Conservation (phyloP, 2,888 invertebrate species). For the Lamproptera curius region DNA sequence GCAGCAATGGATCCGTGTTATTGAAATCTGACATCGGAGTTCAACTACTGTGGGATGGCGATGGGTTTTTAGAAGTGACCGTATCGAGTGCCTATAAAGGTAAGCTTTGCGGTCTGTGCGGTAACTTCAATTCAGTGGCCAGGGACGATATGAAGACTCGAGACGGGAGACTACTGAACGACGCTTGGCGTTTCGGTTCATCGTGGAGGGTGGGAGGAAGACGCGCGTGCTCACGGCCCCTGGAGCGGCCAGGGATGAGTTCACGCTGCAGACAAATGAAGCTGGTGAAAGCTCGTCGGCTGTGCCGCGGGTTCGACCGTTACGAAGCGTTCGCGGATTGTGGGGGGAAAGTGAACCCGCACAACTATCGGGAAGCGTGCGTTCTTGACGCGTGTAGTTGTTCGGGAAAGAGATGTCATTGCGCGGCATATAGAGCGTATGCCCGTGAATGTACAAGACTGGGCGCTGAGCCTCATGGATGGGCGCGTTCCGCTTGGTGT, state of each 20-base stretch:
- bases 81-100: constrained; percentile 84
- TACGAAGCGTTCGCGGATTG: constrained; percentile 85
- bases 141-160: constrained; percentile 90
- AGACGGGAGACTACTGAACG: constrained; percentile 82
- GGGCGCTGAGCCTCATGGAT: constrained; percentile 84
- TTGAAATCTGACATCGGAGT: constrained; percentile 86
- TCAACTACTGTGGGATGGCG: constrained; percentile 94
- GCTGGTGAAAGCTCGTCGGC: constrained; percentile 58
- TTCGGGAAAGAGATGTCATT: constrained; percentile 88
- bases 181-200: constrained; percentile 86
- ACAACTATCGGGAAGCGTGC: constrained; percentile 92
- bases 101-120: constrained; percentile 93
- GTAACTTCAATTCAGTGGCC: constrained; percentile 93
- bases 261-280: constrained; percentile 72
- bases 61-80: constrained; percentile 94
- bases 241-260: constrained; percentile 60
- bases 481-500: constrained; percentile 85
- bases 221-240: constrained; percentile 82
- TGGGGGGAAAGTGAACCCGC: constrained; percentile 86
- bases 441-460: constrained; percentile 90
- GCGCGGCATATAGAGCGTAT: constrained; percentile 93
- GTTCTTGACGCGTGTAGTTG: constrained; percentile 94
- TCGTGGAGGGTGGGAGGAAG: constrained; percentile 95
- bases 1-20: constrained; percentile 82
- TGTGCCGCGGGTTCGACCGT: constrained; percentile 73